Evolutionary conservation across 2,797 vertebrate species (phyloP), one percentile per base, ranked within the genome.

Genomic region (Martes flavigula): DNA sequence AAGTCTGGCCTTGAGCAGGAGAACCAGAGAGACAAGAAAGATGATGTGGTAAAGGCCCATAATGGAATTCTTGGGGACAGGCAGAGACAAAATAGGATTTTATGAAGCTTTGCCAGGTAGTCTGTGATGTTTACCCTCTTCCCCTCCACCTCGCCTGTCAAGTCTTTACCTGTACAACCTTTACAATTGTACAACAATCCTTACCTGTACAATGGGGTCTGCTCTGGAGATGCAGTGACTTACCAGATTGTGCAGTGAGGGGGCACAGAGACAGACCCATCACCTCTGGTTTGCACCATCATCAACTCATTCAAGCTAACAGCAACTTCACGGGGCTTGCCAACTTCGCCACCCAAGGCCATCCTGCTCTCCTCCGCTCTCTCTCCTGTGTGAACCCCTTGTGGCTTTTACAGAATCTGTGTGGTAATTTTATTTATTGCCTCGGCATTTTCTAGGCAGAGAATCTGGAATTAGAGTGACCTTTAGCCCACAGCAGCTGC

Each of bases 391-490:
- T 2, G 20, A 86, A 89, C 60, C 38, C 91, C 79, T 93, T 40
- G 77, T 40, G 68, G 72, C 43, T 48, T 56, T 96, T 79, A 43
- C 32, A 54, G 87, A 90, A 51, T 77, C 87, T 95, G 48, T 92
- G 81, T 79, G 87, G 94, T 93, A 35, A 94, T 93, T 89, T 91
- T 94, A 95, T 96, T 93, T 96, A 97, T 97, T 79, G 51, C 60
- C 60, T 93, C 4, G 7, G 87, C 77, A 10, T 97, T 97, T 90
- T 97, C 92, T 86, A 77, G 81, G 91, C 93, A 27, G 56, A 97
- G 91, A 93, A 95, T 98, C 94, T 97, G 85, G 97, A 98, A 96
- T 97, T 66, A 97, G 90, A n/a, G 77, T 92, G 96, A 97, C 91
- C 95, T 97, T 97, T 96, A 54, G 20, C 87, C 92, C 91, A 97